Percentiles rank a stretch among this genome's conserved stretches.
These are phyloP conservation scores for Rynchops niger DNA, from an alignment of 2,113 vertebrate species.

Conservation along the genomic window DNA sequence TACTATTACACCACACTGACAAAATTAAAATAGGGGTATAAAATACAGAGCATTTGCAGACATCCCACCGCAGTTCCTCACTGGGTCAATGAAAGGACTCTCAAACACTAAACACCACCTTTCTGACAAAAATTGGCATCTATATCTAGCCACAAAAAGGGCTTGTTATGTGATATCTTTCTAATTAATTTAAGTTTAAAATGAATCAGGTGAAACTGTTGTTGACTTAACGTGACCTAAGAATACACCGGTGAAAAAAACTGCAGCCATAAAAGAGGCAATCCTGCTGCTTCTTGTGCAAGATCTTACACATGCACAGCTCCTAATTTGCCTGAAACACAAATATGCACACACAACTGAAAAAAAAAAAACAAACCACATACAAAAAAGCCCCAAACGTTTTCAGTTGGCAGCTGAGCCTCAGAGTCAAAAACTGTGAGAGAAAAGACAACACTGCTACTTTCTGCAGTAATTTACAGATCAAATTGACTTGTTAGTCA, in stretches of 20 bases:
- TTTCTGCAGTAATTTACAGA: not conserved
- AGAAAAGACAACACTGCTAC: not conserved
- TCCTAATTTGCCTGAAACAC: not conserved
- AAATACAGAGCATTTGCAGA: not conserved
- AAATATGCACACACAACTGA: fast-evolving
- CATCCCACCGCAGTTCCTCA: not conserved
- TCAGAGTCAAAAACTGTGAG: not conserved
- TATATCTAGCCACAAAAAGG: not conserved
- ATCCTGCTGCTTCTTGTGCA: not conserved
- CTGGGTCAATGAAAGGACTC: not conserved
- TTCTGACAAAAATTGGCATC: not conserved
- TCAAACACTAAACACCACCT: not conserved
- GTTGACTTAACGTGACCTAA: not conserved
- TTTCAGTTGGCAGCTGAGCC: not conserved
- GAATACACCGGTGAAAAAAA: not conserved
- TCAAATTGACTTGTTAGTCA: not conserved
- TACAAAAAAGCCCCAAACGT: not conserved
- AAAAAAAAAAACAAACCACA: too few species aligned
- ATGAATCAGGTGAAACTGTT: not conserved
- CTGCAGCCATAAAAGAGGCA: not conserved
- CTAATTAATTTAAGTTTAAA: not conserved
- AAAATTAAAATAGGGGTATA: not conserved
- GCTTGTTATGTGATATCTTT: fast-evolving
- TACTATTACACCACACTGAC: not conserved
- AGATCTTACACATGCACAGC: not conserved